These are phyloP conservation scores for Odontamblyopus rebecca DNA, from an alignment of 2,797 vertebrate species.

Conservation along the genomic window DNA sequence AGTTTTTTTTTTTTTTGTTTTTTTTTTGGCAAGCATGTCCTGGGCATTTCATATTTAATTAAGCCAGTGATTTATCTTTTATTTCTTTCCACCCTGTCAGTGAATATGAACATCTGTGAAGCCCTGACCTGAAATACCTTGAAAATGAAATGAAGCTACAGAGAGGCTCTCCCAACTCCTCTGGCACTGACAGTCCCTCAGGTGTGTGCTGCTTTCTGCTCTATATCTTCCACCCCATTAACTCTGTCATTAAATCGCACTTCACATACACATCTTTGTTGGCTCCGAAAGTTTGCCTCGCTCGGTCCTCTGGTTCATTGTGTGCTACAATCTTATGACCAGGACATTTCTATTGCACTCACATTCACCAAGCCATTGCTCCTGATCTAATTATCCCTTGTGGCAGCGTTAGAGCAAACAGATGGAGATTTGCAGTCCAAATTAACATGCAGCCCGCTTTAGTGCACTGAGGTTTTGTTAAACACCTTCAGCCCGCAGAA, in stretches of 20 bases:
- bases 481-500: slow-evolving; percentile 3
- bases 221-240: slow-evolving; percentile 30
- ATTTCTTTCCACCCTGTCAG: not conserved
- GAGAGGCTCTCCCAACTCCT: slow-evolving; percentile 7
- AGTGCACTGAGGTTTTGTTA: slow-evolving; percentile 23
- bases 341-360: slow-evolving; percentile 19
- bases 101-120: not conserved
- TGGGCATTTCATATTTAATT: not conserved
- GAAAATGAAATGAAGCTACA: slow-evolving; percentile 15
- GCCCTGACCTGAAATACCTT: slow-evolving; percentile 8
- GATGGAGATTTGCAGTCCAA: slow-evolving; percentile 34
- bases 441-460: slow-evolving; percentile 19
- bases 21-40: not conserved
- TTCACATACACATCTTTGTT: slow-evolving; percentile 17
- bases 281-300: slow-evolving; percentile 18
- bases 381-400: slow-evolving; percentile 39
- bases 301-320: slow-evolving; percentile 23
- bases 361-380: slow-evolving; percentile 19
- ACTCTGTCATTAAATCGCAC: slow-evolving; percentile 27
- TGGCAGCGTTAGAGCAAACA: slow-evolving; percentile 32
- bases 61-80: not conserved
- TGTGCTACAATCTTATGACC: slow-evolving; percentile 30
- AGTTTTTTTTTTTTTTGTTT: too few relatives aligned
- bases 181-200: not conserved
- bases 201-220: slow-evolving; percentile 4